Conservation (phyloP, 2,113 vertebrate genomes). For the Telmatochromis brachygnathus region DNA sequence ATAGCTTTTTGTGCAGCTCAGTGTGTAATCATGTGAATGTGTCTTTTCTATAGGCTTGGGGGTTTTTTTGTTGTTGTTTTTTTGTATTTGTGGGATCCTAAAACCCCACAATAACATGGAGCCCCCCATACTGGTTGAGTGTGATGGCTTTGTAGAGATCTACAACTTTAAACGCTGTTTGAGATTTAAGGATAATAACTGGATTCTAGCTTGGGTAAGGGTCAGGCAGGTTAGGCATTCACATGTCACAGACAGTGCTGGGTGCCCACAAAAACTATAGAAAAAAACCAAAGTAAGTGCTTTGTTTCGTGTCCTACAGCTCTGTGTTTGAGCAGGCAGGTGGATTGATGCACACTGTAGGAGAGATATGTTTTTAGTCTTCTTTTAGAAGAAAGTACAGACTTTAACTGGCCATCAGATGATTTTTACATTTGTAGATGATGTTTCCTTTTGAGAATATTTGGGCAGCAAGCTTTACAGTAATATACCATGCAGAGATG, state of each 20-base stretch:
- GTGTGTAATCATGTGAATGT: not conserved
- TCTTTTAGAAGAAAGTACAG: not conserved
- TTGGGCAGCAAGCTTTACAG: not conserved
- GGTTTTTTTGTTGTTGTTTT: accelerated
- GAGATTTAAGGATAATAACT: not conserved
- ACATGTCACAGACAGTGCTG: not conserved
- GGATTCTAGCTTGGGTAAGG: not conserved
- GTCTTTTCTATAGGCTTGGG: not conserved
- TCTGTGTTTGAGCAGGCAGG: not conserved
- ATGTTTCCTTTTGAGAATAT: not conserved
- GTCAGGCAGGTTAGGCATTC: not conserved
- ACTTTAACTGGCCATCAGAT: not conserved
- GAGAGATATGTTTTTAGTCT: not conserved
- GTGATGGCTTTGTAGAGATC: accelerated
- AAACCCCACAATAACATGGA: accelerated
- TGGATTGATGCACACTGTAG: not conserved
- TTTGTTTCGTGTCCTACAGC: not conserved
- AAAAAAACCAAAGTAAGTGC: not conserved
- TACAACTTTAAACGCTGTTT: not conserved
- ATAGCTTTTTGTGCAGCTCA: not conserved
- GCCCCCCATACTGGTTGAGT: not conserved
- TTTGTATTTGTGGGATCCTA: accelerated
- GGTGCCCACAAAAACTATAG: not conserved
- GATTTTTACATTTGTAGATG: not conserved
- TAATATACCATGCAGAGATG: not conserved